A percentile compares a stretch with the other conserved stretches of the same genome.
These are phyloP conservation scores for Mormyrus lacerda DNA, from an alignment of 2,113 vertebrate genomes.

Conservation along the genomic window DNA sequence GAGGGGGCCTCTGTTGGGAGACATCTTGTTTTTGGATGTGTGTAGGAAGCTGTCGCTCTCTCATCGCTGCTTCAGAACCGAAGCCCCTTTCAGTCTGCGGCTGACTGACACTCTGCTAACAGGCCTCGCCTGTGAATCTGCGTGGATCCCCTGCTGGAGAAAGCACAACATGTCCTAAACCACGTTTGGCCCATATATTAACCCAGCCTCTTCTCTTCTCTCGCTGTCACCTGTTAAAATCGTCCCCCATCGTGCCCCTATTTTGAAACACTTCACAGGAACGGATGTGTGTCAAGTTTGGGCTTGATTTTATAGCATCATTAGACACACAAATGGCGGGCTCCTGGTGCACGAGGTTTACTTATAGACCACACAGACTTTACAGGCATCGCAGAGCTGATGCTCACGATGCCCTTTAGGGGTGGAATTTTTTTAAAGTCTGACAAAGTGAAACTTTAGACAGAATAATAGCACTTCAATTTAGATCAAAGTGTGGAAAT, in stretches of 20 bases:
- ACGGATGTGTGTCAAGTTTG: neutral
- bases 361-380: conserved; percentile 6
- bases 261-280: neutral
- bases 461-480: neutral
- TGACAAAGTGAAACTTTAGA: neutral
- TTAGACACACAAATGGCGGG: neutral
- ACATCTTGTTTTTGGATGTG: neutral
- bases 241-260: neutral
- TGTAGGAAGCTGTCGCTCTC: neutral
- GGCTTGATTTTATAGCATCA: conserved; percentile 9
- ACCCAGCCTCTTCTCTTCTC: neutral
- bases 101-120: neutral
- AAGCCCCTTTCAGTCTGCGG: neutral
- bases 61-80: neutral
- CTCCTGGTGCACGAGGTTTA: neutral
- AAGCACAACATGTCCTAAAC: neutral
- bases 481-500: conserved; percentile 2
- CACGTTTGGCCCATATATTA: neutral
- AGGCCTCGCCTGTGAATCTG: neutral
- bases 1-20: neutral
- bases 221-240: neutral
- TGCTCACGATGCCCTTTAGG: neutral
- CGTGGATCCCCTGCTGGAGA: neutral
- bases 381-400: neutral
- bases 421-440: neutral